Conservation (phyloP, 2,888 invertebrate genomes). For the Melikaiella ostensackeni region DNA sequence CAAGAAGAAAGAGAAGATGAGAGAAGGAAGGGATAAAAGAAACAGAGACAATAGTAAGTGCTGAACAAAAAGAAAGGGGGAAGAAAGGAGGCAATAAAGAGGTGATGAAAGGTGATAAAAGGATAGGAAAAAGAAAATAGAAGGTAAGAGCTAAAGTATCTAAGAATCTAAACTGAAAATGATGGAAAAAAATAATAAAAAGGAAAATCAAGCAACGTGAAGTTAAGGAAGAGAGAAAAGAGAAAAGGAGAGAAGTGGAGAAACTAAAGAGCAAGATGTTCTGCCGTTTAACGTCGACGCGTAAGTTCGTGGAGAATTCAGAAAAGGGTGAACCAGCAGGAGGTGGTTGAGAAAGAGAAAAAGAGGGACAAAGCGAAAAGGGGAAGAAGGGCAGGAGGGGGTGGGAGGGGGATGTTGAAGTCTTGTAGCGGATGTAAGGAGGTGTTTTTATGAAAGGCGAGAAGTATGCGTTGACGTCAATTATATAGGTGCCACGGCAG, state of each 20-base stretch:
- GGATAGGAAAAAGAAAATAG: not conserved
- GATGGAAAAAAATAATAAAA: not conserved
- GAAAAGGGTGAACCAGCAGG: slow-evolving; percentile 58
- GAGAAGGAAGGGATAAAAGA: slow-evolving; percentile 71
- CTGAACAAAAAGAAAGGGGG: not conserved
- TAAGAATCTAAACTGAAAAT: not conserved
- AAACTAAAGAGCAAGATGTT: slow-evolving; percentile 61
- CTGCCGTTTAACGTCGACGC: slow-evolving; percentile 62
- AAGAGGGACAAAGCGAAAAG: slow-evolving; percentile 45
- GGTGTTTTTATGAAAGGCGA: slow-evolving; percentile 76
- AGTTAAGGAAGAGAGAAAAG: slow-evolving; percentile 33
- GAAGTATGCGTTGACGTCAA: slow-evolving; percentile 76
- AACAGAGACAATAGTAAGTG: slow-evolving; percentile 26
- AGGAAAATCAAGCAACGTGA: not conserved
- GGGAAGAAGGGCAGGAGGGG: slow-evolving; percentile 46
- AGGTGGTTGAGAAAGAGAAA: slow-evolving; percentile 45
- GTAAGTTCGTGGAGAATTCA: slow-evolving; percentile 70
- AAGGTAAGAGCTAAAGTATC: not conserved
- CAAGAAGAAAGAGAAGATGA: slow-evolving; percentile 62
- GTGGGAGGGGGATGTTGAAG: slow-evolving; percentile 57
- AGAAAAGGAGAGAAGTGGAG: slow-evolving; percentile 36
- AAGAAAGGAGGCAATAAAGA: not conserved
- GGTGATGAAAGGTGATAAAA: not conserved
- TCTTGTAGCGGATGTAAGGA: slow-evolving; percentile 75
- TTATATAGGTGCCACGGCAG: slow-evolving; percentile 75